These are phyloP conservation scores for Pentamera pediparva DNA, from an alignment of 53 echinoderm and acorn worm species.

Conservation along the genomic window DNA sequence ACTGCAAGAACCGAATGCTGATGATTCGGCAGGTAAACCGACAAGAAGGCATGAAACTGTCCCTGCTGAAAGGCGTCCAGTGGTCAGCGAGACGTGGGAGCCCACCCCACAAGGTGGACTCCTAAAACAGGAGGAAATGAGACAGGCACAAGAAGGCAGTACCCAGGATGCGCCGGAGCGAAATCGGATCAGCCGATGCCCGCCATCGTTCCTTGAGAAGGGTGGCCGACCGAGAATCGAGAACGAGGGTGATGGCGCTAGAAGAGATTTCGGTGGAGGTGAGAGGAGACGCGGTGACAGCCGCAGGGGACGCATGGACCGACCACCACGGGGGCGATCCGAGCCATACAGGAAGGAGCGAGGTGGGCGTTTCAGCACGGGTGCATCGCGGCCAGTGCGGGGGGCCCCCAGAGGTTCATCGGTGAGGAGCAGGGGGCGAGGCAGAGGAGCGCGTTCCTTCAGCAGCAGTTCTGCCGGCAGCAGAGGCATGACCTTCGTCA, in stretches of 20 bases:
- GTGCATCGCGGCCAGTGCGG: slow-evolving; percentile 34
- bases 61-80: too few species aligned
- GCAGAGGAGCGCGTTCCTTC: slow-evolving; percentile 57
- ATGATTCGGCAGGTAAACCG: too few species aligned
- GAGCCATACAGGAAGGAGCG: slow-evolving; percentile 44
- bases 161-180: too few species aligned
- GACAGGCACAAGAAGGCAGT: too few species aligned
- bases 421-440: slow-evolving; percentile 55
- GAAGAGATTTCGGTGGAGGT: too few species aligned
- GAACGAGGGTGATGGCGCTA: slow-evolving; percentile 25
- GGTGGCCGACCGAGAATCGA: too few species aligned
- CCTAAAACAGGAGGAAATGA: too few species aligned
- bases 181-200: too few species aligned
- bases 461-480: background rate
- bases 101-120: too few species aligned
- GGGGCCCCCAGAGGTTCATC: slow-evolving; percentile 30
- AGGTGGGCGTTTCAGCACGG: slow-evolving; percentile 45
- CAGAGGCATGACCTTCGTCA: slow-evolving; percentile 21
- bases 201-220: too few species aligned
- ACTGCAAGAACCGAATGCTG: background rate
- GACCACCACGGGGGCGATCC: slow-evolving; percentile 20
- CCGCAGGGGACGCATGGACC: slow-evolving; percentile 34
- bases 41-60: too few species aligned
- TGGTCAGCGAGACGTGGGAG: too few species aligned
- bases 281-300: slow-evolving; percentile 29